Base-by-base conservation (phyloP, 2,888 invertebrate genomes). In the Lasioglossum lativentre region DNA sequence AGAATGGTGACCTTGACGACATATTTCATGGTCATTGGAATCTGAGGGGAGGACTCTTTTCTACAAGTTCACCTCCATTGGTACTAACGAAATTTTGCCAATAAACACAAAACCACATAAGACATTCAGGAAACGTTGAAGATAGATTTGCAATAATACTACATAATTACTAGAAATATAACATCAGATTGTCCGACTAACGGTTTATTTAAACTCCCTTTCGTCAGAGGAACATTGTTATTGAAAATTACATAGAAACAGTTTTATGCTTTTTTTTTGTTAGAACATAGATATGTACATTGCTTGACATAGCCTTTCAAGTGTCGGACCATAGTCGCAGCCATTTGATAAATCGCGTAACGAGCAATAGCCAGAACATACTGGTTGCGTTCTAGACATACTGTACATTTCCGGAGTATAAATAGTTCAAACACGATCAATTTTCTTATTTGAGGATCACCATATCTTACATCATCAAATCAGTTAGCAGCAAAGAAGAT, bases 401-500 rank as follows among this genome's bases (percentile, higher is more conserved):
- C 34, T 38, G 68, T 23, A 12, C 68, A 68, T 38, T 68, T 68
- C 34, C 23, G 38, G 23, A 38, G 38, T 38, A 38, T 68, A 38
- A 68, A 68, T 68, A 68, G 66, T 68, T 68, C 66, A 66, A 66
- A 66, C 66, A 8, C 34, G 34, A 34, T 66, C 38, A 68, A 68
- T 68, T 68, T 68, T 68, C 66, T 68, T 68, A 68, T 68, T 38
- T 38, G 23, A 34, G 23, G 23, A 38, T 68, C 38, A 23, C 23
- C 38, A 68, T 68, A 38, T 68, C 68, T 38, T 68, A 23, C 68
- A 23, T 68, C 68, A 68, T 68, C 38, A 4, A 68, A 68, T 23
- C 68, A 23, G 34, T 68, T 34, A 68, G 10, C 68, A 68, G 23
- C 38, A 34, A 68, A 68, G 34, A 23, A 34, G 34, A 68, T 23